Conservation (phyloP, 2,113 vertebrate species). For the Pogonocichla stellata region DNA sequence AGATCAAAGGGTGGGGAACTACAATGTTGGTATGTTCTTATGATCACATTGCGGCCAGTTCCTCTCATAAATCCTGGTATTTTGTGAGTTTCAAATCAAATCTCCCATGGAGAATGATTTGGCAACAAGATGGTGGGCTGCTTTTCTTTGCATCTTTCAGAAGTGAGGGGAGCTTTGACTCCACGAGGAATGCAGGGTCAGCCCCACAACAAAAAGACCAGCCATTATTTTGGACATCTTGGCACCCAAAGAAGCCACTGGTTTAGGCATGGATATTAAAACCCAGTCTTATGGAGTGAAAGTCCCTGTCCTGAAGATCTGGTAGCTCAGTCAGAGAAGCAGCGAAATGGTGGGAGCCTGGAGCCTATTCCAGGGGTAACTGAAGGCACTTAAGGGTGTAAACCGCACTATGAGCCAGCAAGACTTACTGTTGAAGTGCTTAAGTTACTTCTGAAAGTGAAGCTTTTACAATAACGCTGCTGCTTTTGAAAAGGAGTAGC, state of each 20-base stretch:
- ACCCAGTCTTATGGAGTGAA: background rate
- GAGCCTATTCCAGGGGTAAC: background rate
- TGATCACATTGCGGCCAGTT: background rate
- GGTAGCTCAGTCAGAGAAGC: background rate
- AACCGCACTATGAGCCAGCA: background rate
- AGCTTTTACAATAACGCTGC: slow-evolving; percentile 4
- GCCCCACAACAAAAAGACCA: background rate
- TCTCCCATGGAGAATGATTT: background rate
- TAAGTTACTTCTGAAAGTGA: slow-evolving; percentile 32
- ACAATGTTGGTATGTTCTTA: background rate
- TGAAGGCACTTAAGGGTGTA: background rate
- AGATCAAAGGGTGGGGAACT: slow-evolving; percentile 47
- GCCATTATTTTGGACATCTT: background rate
- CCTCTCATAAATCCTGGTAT: slow-evolving; percentile 6
- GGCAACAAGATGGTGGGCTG: background rate
- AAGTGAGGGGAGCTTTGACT: background rate
- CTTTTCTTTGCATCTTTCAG: background rate
- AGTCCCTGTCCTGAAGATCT: background rate
- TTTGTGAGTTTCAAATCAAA: background rate
- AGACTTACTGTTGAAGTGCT: background rate
- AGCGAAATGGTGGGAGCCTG: background rate
- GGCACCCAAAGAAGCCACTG: background rate
- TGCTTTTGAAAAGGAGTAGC: background rate
- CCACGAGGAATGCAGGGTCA: background rate
- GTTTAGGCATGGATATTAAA: background rate